phyloP scores from a whole-genome alignment of 2,113 vertebrate species.

The Seriola aureovittata region DNA sequence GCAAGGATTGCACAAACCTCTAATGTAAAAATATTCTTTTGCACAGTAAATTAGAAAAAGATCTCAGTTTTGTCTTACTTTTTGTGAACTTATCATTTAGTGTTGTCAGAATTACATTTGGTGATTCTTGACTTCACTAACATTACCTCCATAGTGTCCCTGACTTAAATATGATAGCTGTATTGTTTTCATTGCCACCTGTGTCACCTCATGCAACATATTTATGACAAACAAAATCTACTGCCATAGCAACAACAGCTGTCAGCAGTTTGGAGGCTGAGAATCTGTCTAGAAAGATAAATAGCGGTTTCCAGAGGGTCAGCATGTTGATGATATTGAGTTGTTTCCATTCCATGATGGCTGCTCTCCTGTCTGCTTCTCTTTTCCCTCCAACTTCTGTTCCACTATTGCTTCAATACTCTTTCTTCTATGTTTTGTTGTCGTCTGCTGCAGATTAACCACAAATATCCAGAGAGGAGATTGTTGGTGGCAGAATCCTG shows the following conservation, averaged over 20 bases:
- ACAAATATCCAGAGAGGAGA: constrained; percentile 98
- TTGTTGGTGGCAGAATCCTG: constrained; percentile 97
- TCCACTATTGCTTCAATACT: constrained; percentile 34
- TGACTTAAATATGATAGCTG: constrained; percentile 41
- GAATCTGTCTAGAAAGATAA: constrained; percentile 69
- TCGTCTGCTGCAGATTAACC: constrained; percentile 91
- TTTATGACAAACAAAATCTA: constrained; percentile 47
- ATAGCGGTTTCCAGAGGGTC: constrained; percentile 76
- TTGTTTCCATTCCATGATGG: constrained; percentile 74
- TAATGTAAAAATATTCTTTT: background rate
- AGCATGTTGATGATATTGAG: constrained; percentile 70
- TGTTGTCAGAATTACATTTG: background rate
- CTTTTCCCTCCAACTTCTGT: constrained; percentile 36
- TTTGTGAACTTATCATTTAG: background rate
- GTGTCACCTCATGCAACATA: constrained; percentile 38
- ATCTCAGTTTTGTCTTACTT: background rate
- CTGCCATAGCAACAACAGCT: constrained; percentile 54
- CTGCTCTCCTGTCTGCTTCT: constrained; percentile 60
- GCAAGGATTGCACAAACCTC: background rate
- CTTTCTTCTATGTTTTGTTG: constrained; percentile 30
- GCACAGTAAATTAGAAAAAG: background rate
- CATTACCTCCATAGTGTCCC: constrained; percentile 30
- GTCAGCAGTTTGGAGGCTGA: constrained; percentile 64
- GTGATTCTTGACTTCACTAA: background rate
- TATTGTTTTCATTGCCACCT: constrained; percentile 68